phyloP scores from a whole-genome alignment of 2,113 vertebrate species.

The Caretta caretta region DNA sequence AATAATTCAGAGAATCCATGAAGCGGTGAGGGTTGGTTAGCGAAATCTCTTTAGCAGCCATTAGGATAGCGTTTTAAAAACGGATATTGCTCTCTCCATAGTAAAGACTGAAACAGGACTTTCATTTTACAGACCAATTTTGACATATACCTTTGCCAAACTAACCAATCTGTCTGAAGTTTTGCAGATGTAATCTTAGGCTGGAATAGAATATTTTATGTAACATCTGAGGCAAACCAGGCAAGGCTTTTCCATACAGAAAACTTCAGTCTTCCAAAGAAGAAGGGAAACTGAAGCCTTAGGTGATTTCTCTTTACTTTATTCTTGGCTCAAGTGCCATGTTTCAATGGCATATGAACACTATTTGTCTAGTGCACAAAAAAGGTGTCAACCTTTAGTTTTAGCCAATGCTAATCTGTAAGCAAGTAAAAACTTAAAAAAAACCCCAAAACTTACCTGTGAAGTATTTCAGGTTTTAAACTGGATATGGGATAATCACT shows the following conservation, averaged over 20 bases:
- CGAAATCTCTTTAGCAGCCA: neutral
- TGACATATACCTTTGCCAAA: neutral
- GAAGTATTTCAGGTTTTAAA: conserved; percentile 37
- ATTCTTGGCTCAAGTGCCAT: neutral
- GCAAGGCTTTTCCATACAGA: neutral
- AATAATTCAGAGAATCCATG: conserved; percentile 13
- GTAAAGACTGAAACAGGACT: neutral
- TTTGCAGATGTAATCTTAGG: neutral
- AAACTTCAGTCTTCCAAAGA: neutral
- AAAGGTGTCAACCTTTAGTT: neutral
- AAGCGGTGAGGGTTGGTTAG: neutral
- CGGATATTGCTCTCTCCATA: neutral
- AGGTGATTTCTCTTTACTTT: neutral
- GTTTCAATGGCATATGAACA: neutral
- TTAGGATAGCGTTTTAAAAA: neutral
- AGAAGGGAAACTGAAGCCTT: neutral
- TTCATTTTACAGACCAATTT: neutral
- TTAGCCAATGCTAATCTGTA: conserved; percentile 24
- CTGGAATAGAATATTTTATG: neutral
- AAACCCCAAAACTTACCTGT: neutral
- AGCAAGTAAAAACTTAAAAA: neutral
- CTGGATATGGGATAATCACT: neutral
- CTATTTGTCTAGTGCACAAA: neutral
- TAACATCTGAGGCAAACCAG: neutral
- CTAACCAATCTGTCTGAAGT: neutral